Percentiles rank a stretch among this genome's conserved stretches.
These are phyloP conservation scores for Lampris incognitus DNA, from an alignment of 2,113 vertebrate species.

Conservation along the genomic window DNA sequence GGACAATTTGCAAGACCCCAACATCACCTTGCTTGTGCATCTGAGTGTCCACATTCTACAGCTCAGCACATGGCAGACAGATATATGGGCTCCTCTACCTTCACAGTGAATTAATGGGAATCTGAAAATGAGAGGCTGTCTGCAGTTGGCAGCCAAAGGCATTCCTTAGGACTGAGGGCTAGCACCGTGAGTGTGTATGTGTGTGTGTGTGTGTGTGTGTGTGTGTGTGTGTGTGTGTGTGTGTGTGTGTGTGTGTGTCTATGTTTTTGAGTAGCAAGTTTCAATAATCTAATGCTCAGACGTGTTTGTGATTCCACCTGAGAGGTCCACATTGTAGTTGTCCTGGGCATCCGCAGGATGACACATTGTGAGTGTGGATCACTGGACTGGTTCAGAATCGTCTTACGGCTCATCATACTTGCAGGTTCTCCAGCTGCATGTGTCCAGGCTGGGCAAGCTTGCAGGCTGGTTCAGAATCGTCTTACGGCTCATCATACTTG, in stretches of 20 bases:
- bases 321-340: conserved; percentile 1
- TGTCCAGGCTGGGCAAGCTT: too few species aligned
- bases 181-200: conserved; percentile 13
- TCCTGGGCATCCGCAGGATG: neutral
- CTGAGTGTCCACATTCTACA: conserved; percentile 30
- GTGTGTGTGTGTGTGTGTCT: neutral
- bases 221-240: too few species aligned
- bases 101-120: conserved; percentile 45
- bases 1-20: conserved; percentile 25
- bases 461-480: too few species aligned
- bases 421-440: too few species aligned
- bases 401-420: too few species aligned
- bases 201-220: neutral
- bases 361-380: conserved; percentile 40
- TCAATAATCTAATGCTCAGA: neutral
- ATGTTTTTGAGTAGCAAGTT: neutral
- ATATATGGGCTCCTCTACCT: conserved; percentile 34
- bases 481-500: too few species aligned
- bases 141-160: conserved; percentile 40
- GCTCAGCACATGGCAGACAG: conserved; percentile 38
- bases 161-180: conserved; percentile 58
- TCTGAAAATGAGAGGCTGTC: conserved; percentile 43
- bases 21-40: conserved; percentile 20
- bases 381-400: conserved; percentile 31
- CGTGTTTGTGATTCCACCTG: conserved; percentile 34